Conservation (phyloP, 2,888 invertebrate genomes). For the Flexamia atlantica region DNA sequence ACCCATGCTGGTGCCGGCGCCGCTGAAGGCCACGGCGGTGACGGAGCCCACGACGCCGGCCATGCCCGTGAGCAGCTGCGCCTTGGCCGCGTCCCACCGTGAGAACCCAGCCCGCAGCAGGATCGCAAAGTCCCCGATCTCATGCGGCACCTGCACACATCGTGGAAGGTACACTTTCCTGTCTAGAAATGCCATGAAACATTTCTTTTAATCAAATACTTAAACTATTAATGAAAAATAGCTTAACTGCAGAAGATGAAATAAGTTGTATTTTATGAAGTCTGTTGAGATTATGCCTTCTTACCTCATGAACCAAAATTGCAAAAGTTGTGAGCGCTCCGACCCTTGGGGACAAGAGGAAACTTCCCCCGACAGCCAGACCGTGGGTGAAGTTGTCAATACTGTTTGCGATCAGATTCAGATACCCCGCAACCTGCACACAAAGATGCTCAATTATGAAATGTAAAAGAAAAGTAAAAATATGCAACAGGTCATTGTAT, state of each 20-base stretch:
- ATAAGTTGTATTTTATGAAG: too few relatives aligned
- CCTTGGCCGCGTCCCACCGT: conserved; percentile 96
- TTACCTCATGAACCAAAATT: conserved; percentile 75
- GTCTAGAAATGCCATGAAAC: too few relatives aligned
- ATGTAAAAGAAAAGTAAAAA: too few relatives aligned
- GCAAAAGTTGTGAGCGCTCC: conserved; percentile 96
- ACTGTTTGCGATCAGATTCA: conserved; percentile 96
- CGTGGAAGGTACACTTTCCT: not conserved
- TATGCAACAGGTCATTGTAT: too few relatives aligned
- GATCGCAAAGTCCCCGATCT: conserved; percentile 99
- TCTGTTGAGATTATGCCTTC: too few relatives aligned
- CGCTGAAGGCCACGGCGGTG: conserved; percentile 90
- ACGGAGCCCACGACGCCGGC: conserved; percentile 94
- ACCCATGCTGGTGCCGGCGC: conserved; percentile 89
- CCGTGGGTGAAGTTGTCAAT: conserved; percentile 99
- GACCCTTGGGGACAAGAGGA: conserved; percentile 93
- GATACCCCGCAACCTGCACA: conserved; percentile 89
- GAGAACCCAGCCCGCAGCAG: conserved; percentile 94
- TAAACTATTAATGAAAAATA: too few relatives aligned
- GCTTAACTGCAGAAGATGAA: too few relatives aligned
- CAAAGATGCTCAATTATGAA: too few relatives aligned
- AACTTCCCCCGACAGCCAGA: conserved; percentile 97
- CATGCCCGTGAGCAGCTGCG: conserved; percentile 93
- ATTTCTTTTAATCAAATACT: too few relatives aligned
- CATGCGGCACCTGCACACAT: conserved; percentile 86